Conservation (phyloP, 1,140 invertebrate species). For the Cardiocondyla obscurior region DNA sequence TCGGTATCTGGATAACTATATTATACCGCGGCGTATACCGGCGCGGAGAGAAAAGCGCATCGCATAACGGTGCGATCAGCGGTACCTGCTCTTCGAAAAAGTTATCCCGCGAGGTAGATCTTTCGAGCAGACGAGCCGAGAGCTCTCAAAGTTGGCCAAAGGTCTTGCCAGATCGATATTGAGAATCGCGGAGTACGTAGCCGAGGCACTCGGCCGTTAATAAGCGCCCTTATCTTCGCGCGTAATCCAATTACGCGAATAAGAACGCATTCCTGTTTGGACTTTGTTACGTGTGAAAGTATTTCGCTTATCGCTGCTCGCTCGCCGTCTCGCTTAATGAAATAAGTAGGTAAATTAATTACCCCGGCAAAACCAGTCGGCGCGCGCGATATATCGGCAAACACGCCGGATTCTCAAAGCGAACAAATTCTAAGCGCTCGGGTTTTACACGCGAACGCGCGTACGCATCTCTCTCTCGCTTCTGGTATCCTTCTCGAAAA, state of each 20-base stretch:
- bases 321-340: neutral
- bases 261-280: constrained; percentile 4
- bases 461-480: too few species aligned
- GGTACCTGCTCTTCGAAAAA: constrained; percentile 76
- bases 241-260: constrained; percentile 37
- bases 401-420: neutral
- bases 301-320: constrained; percentile 22
- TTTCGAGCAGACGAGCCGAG: constrained; percentile 42
- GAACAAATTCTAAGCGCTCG: constrained; percentile 1
- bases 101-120: constrained; percentile 54
- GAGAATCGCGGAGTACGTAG: neutral
- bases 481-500: neutral
- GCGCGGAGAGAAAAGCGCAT: constrained; percentile 74
- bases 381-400: neutral
- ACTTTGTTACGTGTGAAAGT: constrained; percentile 18
- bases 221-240: constrained; percentile 25
- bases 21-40: constrained; percentile 72
- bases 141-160: constrained; percentile 50
- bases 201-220: neutral
- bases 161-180: constrained; percentile 52
- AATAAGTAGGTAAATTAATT: constrained; percentile 55
- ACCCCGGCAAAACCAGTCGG: constrained; percentile 6
- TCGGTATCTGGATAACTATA: constrained; percentile 75
- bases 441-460: too few species aligned
- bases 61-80: constrained; percentile 77